phyloP scores from a whole-genome alignment of 2,888 invertebrate species.

The Campoplex capitator region DNA sequence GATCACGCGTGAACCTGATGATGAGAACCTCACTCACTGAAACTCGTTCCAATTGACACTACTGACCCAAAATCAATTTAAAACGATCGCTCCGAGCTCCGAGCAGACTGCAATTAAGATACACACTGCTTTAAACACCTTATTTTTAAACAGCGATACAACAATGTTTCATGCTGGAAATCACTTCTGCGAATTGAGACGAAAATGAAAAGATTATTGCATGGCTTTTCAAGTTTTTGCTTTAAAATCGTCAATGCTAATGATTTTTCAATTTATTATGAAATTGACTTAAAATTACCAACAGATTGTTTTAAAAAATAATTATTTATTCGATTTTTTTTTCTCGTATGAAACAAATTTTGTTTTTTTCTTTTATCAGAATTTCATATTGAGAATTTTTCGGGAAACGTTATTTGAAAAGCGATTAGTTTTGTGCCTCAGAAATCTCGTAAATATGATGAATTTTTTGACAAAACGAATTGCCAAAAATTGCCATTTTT shows the following conservation, averaged over 20 bases:
- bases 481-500: too few species aligned
- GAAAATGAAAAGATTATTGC: background rate
- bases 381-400: too few species aligned
- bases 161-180: background rate
- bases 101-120: conserved; percentile 51
- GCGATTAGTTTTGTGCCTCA: too few species aligned
- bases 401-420: too few species aligned
- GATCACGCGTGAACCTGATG: conserved; percentile 71
- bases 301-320: too few species aligned
- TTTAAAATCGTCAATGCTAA: background rate
- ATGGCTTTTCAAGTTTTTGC: background rate
- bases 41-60: conserved; percentile 46
- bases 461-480: background rate
- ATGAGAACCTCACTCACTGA: conserved; percentile 42
- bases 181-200: background rate
- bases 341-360: too few species aligned
- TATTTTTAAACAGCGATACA: background rate
- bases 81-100: conserved; percentile 46
- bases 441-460: background rate
- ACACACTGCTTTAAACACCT: background rate
- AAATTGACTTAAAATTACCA: too few species aligned
- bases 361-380: too few species aligned
- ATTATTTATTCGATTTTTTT: too few species aligned
- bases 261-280: background rate
- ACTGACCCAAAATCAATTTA: conserved; percentile 19